Conservation (phyloP, 2,888 invertebrate species). For the Orthosia gracilis region DNA sequence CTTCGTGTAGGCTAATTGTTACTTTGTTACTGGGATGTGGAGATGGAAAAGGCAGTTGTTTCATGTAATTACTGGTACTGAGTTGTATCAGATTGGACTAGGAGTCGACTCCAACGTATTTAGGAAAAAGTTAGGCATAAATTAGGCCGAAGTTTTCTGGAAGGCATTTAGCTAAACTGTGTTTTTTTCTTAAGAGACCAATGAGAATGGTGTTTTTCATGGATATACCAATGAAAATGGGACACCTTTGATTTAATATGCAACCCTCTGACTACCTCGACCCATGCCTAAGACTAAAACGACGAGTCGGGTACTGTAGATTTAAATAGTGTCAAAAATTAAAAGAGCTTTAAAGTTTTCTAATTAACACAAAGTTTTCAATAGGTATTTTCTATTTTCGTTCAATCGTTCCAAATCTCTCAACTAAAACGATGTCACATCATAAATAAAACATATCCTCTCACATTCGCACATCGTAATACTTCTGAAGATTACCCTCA, state of each 20-base stretch:
- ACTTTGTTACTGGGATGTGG: too few species aligned
- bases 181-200: too few species aligned
- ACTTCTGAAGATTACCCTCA: slow-evolving; percentile 40
- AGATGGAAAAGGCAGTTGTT: too few species aligned
- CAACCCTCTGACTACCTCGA: too few species aligned
- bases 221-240: too few species aligned
- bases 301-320: neutral
- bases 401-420: neutral
- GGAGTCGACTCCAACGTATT: neutral
- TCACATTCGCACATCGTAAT: slow-evolving; percentile 12
- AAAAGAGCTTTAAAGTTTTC: neutral
- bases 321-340: neutral
- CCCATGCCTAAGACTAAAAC: neutral
- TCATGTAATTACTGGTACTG: too few species aligned
- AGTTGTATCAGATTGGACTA: too few species aligned
- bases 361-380: neutral
- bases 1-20: too few species aligned
- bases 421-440: neutral
- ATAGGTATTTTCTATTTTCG: too few species aligned
- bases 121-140: neutral
- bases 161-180: too few species aligned
- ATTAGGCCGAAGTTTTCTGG: neutral
- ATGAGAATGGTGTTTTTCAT: too few species aligned
- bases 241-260: too few species aligned
- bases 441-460: neutral